Conservation (phyloP, 1,140 invertebrate species). For the Homarus americanus region DNA sequence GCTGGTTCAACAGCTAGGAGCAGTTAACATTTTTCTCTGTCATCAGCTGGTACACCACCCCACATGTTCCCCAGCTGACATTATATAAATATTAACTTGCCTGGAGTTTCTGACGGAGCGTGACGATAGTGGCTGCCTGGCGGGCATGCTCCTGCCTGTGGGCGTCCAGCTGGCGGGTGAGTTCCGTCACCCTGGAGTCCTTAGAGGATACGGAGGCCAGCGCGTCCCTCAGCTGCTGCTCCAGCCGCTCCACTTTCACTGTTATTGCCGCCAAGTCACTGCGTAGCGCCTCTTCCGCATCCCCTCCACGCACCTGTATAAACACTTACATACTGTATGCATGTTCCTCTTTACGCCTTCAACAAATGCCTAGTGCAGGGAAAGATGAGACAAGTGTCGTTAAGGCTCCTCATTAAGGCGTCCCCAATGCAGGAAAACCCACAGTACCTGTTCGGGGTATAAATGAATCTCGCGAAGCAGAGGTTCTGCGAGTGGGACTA, state of each 20-base stretch:
- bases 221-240: constrained; percentile 64
- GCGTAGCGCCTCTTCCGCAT: constrained; percentile 58
- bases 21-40: too few species aligned
- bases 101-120: constrained; percentile 87
- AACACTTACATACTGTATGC: not conserved
- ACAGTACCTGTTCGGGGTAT: too few species aligned
- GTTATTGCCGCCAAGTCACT: constrained; percentile 69
- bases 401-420: too few species aligned
- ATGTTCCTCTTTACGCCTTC: not conserved
- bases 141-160: constrained; percentile 86
- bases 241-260: constrained; percentile 64
- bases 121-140: constrained; percentile 87
- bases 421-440: too few species aligned
- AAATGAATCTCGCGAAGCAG: too few species aligned
- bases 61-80: too few species aligned
- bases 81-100: constrained; percentile 76
- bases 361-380: too few species aligned
- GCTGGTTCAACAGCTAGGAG: too few species aligned
- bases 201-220: constrained; percentile 1
- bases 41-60: too few species aligned
- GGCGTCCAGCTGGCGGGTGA: constrained; percentile 69
- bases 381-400: too few species aligned
- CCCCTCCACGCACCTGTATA: constrained; percentile 36
- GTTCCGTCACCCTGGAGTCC: constrained; percentile 55
- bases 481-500: too few species aligned